Conservation (phyloP, 2,113 vertebrate species). For the Pseudorhombus dupliciocellatus region DNA sequence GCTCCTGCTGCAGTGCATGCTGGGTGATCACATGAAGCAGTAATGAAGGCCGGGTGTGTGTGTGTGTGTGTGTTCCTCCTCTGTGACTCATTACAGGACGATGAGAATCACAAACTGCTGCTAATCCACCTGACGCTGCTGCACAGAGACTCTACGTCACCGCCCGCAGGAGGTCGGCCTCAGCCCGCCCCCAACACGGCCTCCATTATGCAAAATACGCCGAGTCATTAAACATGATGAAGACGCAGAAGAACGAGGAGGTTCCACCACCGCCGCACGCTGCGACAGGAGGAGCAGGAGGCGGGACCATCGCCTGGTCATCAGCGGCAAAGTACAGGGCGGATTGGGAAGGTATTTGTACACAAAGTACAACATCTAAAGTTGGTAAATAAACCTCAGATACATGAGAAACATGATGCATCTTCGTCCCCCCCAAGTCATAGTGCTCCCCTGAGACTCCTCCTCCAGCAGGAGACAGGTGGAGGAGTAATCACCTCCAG, state of each 20-base stretch:
- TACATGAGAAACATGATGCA: too few relatives aligned
- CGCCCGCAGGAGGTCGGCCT: conserved; percentile 20
- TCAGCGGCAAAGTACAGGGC: too few relatives aligned
- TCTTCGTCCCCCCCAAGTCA: background rate
- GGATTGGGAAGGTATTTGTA: too few relatives aligned
- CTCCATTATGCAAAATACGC: conserved; percentile 46
- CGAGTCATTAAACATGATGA: conserved; percentile 40
- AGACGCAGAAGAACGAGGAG: background rate
- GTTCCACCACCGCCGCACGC: background rate
- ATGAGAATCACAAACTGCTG: background rate
- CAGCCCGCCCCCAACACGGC: conserved; percentile 25
- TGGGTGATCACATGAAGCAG: too few relatives aligned
- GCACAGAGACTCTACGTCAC: conserved; percentile 34
- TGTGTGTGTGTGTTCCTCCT: conserved; percentile 1
- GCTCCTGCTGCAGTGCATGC: too few relatives aligned
- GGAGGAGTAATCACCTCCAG: conserved; percentile 10
- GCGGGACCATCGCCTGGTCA: too few relatives aligned
- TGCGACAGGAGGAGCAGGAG: too few relatives aligned
- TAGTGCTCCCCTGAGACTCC: background rate
- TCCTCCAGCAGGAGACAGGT: background rate
- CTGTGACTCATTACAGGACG: too few relatives aligned
- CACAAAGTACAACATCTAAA: too few relatives aligned
- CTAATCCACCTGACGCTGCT: conserved; percentile 19
- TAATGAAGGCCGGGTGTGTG: background rate
- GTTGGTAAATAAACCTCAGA: too few relatives aligned